A percentile compares a stretch with the other conserved stretches of the same genome.
Evolutionary conservation across 1,140 invertebrate genomes (phyloP).

Genomic region (Drosophila jambulina): DNA sequence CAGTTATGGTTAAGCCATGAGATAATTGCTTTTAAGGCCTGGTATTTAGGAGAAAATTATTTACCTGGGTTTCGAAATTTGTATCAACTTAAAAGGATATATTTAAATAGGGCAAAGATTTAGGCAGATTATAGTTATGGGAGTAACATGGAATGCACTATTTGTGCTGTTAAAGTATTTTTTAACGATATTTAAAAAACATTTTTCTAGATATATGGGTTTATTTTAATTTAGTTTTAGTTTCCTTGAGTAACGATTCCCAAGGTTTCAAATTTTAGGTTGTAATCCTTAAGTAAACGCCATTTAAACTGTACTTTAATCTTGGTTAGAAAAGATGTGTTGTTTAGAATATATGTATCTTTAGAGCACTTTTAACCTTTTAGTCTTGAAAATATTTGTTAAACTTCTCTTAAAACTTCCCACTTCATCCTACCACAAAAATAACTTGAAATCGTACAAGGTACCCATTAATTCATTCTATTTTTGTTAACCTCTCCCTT

Average conservation of each 20-base stretch:
- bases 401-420: not conserved
- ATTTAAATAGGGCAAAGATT: not conserved
- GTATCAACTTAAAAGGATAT: not conserved
- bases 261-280: too few species aligned
- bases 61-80: not conserved
- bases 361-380: not conserved
- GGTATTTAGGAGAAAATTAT: not conserved
- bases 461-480: not conserved
- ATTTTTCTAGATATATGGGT: not conserved
- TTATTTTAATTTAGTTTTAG: not conserved
- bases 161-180: not conserved
- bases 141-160: not conserved
- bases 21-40: not conserved
- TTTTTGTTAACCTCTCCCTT: constrained; percentile 6
- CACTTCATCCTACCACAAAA: constrained; percentile 18
- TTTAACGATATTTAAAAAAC: not conserved
- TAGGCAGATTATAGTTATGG: fast-evolving
- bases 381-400: not conserved
- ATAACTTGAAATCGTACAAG: not conserved
- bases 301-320: not conserved
- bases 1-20: not conserved
- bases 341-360: not conserved
- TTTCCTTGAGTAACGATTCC: not conserved
- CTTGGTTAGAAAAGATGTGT: not conserved
- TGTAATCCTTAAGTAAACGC: not conserved